Conservation (phyloP, 92 coral and sea anemone genomes). For the Pocillopora grandis region DNA sequence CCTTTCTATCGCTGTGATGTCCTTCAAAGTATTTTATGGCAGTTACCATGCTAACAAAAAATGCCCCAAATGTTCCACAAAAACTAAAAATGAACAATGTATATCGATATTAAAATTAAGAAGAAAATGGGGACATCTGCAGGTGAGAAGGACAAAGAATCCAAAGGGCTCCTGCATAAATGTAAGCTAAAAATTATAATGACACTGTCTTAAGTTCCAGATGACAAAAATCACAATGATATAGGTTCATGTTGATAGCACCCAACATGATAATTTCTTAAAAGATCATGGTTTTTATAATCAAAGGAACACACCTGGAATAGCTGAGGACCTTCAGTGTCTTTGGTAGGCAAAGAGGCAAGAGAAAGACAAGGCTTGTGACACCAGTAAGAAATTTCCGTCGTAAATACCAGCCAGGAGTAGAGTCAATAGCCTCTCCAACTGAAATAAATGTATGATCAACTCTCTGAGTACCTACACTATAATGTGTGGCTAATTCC, state of each 20-base stretch:
- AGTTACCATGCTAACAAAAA: conserved; percentile 76
- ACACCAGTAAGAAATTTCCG: conserved; percentile 68
- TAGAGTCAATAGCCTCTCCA: conserved; percentile 48
- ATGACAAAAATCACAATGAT: no score
- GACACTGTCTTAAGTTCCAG: no score
- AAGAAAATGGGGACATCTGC: neutral
- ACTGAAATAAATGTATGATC: conserved; percentile 26
- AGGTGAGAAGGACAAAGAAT: no score
- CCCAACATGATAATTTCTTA: no score
- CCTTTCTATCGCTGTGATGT: neutral
- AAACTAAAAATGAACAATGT: conserved; percentile 54
- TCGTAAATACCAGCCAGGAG: conserved; percentile 70
- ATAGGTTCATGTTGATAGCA: no score
- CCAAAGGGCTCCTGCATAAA: no score
- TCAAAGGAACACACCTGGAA: conserved; percentile 59
- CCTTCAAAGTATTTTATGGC: conserved; percentile 59
- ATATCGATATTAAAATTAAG: neutral
- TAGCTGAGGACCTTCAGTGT: conserved; percentile 83
- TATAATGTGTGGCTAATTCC: no score
- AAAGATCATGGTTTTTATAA: no score
- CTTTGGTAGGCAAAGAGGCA: conserved; percentile 93
- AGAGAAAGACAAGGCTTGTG: conserved; percentile 65
- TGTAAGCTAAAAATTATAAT: no score
- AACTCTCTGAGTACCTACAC: no score
- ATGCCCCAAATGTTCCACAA: conserved; percentile 86